phyloP scores from a whole-genome alignment of 2,797 vertebrate genomes.

The Sebastes minor region DNA sequence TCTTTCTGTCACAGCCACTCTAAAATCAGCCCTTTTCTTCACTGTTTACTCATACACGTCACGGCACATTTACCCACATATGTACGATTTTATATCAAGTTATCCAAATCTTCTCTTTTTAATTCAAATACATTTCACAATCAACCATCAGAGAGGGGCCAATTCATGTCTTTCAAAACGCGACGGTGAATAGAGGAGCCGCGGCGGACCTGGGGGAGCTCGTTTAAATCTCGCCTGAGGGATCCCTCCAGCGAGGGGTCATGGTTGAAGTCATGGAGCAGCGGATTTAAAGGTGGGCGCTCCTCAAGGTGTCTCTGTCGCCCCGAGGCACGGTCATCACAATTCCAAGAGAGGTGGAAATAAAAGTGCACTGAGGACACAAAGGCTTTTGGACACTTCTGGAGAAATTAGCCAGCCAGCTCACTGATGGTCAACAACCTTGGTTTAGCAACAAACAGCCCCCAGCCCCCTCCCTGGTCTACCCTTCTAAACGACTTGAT shows the following conservation, averaged over 20 bases:
- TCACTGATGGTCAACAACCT: conserved; percentile 71
- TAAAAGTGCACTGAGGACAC: conserved; percentile 81
- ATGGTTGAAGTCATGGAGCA: conserved; percentile 82
- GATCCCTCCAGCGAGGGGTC: conserved; percentile 86
- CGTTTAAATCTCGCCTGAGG: conserved; percentile 89
- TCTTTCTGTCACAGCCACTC: conserved; percentile 52
- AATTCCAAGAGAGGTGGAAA: conserved; percentile 83
- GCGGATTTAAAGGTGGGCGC: conserved; percentile 84
- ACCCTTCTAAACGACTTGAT: conserved; percentile 60
- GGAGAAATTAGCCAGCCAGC: conserved; percentile 78
- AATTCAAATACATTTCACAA: conserved; percentile 55
- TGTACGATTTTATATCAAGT: conserved; percentile 61
- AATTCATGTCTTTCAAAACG: conserved; percentile 60
- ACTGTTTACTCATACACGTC: conserved; percentile 50
- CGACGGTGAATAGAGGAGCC: conserved; percentile 58
- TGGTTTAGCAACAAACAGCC: conserved; percentile 60
- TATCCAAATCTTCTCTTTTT: conserved; percentile 50
- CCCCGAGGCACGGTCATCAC: conserved; percentile 85
- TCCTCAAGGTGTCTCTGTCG: conserved; percentile 86
- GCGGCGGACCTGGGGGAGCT: conserved; percentile 83
- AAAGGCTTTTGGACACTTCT: conserved; percentile 84
- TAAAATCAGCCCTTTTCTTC: conserved; percentile 19
- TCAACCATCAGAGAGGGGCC: conserved; percentile 57
- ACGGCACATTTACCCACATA: conserved; percentile 58
- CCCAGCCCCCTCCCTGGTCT: neutral